Evolutionary conservation across 2,888 invertebrate species (phyloP), one percentile per base, ranked within the genome.

Genomic region (Latrodectus elegans): DNA sequence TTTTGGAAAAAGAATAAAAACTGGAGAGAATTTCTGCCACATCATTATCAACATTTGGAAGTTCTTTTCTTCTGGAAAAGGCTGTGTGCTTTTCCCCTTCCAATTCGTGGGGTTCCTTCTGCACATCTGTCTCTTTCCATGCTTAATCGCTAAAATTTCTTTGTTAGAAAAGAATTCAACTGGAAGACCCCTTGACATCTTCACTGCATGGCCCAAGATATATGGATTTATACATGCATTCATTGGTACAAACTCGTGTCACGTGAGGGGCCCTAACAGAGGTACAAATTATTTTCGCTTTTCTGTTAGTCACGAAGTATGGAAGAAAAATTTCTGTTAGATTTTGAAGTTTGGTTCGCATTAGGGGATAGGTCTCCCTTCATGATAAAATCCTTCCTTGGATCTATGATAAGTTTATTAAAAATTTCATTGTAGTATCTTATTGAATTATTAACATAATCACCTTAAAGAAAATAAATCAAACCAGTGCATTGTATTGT

Each of bases 241-340:
- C 86, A 87, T 87, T 87, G 86, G 86, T 73, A 87, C 86, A 65
- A 60, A 60, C 22, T 70, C 67, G n/a, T 51, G 71, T 86, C 80
- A 86, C 85, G 85, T 86, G 80, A 86, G 80, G 70, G 78, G 84
- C 68, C 79, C 64, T 65, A 11, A 6, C 53, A 72, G 72, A 81
- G 76, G 76, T 77, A 87, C 86, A 87, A 87, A 87, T 87, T 87
- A 87, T 87, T 87, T 77, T 77, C 55, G 72, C 81, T n/a, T 81
- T 87, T 81, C 86, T 81, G 86, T 85, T 22, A 70, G 26, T 70
- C 38, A 38, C 38, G 14, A 70, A 38, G 15, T 14, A 38, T 60
- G 4, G 8, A 60, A 6, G 60, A 60, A 15, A n/a, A 15, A 11
- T 60, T 60, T 60, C n/a, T 60, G n/a, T 60, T 60, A 8, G 38